Percentiles rank a stretch among this genome's conserved stretches.
These are phyloP conservation scores for Brachyhypopomus gauderio DNA, from an alignment of 2,113 vertebrate species.

Conservation along the genomic window DNA sequence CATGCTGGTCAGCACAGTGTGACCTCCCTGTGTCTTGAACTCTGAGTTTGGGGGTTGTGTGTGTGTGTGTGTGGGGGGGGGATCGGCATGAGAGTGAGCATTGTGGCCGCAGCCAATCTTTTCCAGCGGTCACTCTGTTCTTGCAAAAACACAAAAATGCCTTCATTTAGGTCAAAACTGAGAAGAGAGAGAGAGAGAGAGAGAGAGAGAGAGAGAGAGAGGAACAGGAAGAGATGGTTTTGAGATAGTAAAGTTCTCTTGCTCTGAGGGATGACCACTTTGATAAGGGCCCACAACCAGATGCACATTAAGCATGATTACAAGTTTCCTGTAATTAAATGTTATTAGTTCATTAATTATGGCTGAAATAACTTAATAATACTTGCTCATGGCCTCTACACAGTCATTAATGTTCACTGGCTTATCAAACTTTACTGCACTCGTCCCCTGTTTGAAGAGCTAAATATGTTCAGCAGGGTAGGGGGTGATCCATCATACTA, in stretches of 20 bases:
- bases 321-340: slow-evolving; percentile 49
- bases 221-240: neutral
- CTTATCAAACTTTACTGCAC: slow-evolving; percentile 40
- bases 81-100: neutral
- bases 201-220: neutral
- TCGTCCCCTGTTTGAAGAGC: slow-evolving; percentile 7
- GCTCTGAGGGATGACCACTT: neutral
- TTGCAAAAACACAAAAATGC: slow-evolving; percentile 26
- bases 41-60: neutral
- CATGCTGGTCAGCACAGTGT: neutral
- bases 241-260: slow-evolving; percentile 24
- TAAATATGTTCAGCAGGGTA: slow-evolving; percentile 22
- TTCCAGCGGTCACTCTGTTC: slow-evolving; percentile 20
- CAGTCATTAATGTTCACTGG: slow-evolving; percentile 36
- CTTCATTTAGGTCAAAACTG: slow-evolving; percentile 37
- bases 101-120: slow-evolving; percentile 17
- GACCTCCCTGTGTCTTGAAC: slow-evolving; percentile 23
- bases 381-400: slow-evolving; percentile 35
- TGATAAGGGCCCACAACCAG: slow-evolving; percentile 40
- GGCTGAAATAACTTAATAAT: slow-evolving; percentile 37
- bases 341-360: slow-evolving; percentile 48
- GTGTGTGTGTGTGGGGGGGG: neutral
- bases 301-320: slow-evolving; percentile 40
- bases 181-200: neutral
- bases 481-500: slow-evolving; percentile 49